These are phyloP conservation scores for Kuschelorhynchus macadamiae DNA, from an alignment of 2,888 invertebrate species.

Conservation along the genomic window DNA sequence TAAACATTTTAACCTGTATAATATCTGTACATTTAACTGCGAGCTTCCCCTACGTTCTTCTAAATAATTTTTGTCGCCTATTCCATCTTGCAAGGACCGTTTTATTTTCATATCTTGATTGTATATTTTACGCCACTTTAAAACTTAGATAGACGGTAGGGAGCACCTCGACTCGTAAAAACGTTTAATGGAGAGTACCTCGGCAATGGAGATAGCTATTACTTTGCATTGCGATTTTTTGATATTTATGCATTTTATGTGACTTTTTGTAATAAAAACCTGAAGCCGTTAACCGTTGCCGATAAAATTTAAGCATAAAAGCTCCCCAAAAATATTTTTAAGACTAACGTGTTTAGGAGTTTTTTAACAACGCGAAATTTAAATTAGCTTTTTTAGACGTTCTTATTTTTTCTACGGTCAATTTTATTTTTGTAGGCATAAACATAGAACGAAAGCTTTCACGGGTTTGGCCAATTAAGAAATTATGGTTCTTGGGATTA, in stretches of 20 bases:
- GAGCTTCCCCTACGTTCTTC: slow-evolving; percentile 1
- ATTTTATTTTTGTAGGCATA: too few species aligned
- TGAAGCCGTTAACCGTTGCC: neutral
- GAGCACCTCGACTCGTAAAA: slow-evolving; percentile 29
- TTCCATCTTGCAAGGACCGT: slow-evolving; percentile 16
- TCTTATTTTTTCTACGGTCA: neutral
- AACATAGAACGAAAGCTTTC: too few species aligned
- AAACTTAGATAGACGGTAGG: slow-evolving; percentile 30
- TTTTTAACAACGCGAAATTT: too few species aligned
- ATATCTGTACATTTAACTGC: neutral
- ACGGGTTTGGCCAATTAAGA: too few species aligned
- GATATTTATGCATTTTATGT: slow-evolving; percentile 26
- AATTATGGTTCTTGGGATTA: too few species aligned
- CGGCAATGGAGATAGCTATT: slow-evolving; percentile 21
- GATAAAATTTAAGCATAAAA: slow-evolving; percentile 22
- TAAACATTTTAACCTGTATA: too few species aligned
- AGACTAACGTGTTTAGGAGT: neutral
- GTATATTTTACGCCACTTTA: slow-evolving; percentile 28
- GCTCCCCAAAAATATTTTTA: slow-evolving; percentile 1
- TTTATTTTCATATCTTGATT: slow-evolving; percentile 33
- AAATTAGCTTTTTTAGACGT: too few species aligned
- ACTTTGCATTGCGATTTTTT: slow-evolving; percentile 28
- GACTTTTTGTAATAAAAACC: slow-evolving; percentile 16
- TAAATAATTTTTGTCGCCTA: slow-evolving; percentile 21
- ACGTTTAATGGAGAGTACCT: slow-evolving; percentile 32